Base-by-base conservation (phyloP, 2,888 invertebrate species). In the Pharmacophagus antenor region DNA sequence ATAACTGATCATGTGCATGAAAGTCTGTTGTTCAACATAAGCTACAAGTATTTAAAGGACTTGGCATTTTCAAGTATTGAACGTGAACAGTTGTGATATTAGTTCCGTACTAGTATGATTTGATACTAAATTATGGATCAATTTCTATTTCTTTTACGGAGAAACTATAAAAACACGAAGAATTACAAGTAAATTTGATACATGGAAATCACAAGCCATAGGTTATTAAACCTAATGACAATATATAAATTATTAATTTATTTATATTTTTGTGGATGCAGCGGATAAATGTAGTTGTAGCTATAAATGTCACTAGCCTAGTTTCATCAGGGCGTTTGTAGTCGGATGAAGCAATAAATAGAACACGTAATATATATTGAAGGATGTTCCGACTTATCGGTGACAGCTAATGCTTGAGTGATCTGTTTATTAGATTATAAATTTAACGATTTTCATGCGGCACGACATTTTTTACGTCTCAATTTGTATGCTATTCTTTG, bases 281-380 rank as follows among this genome's bases (percentile, higher is more conserved):
- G 15, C 15, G 15, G 37, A 37, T 37, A 15, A 37, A 44, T 18
- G 42, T 44, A 44, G 42, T 18, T 44, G 37, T 31, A 23, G 44
- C 49, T 59, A 54, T 55, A 59, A 59, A 55, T 55, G 59, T 55
- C 31, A 31, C 54, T 22, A 59, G 54, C 42, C 59, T 50, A 54
- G 49, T 44, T 59, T 54, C 50, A 59, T 54, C 54, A 15, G 18
- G 42, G 48, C 53, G 50, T 20, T 48, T 58, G 48, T 31, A 55
- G 27, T 59, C 50, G 27, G 48, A 8, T 31, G 18, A 18, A 21
- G 48, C 31, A 55, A 59, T 58, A 58, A 53, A 53, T 58, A 54
- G 59, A 59, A 54, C 54, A 49, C 25, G 42, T 54, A 49, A 48
- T 49, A 59, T 42, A 54, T 17, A 49, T 54, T 59, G 21, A 53